phyloP scores from a whole-genome alignment of 2,888 invertebrate genomes.

The Agrotis exclamationis region DNA sequence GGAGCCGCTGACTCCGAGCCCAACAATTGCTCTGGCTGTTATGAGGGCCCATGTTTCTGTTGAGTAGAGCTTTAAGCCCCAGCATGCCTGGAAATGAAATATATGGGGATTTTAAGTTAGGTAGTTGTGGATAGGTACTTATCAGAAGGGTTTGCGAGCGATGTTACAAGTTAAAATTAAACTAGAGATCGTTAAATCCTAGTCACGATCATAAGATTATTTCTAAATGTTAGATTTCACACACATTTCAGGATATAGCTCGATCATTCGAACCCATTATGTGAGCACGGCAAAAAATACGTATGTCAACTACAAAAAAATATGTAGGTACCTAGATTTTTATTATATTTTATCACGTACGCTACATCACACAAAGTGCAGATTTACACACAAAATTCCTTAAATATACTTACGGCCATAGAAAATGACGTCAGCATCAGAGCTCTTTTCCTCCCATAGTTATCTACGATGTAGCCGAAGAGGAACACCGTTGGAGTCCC shows the following conservation, averaged over 20 bases:
- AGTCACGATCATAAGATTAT: background rate
- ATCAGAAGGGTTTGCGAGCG: background rate
- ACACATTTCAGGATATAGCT: background rate
- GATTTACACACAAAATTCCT: background rate
- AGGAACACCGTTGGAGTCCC: conserved; percentile 90
- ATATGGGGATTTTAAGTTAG: background rate
- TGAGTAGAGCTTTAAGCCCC: conserved; percentile 85
- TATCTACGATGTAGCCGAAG: conserved; percentile 89
- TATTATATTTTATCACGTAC: background rate
- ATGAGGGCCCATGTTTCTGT: conserved; percentile 86
- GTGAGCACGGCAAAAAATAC: background rate
- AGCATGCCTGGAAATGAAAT: conserved; percentile 77
- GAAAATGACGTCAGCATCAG: conserved; percentile 84
- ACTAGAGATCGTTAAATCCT: too few species aligned
- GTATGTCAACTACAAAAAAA: background rate
- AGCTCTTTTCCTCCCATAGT: conserved; percentile 89
- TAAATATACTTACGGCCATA: conserved; percentile 80
- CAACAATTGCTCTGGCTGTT: conserved; percentile 83
- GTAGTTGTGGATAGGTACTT: background rate
- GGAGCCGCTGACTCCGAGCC: conserved; percentile 84
- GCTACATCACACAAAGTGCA: background rate
- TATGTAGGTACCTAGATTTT: background rate
- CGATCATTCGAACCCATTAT: background rate
- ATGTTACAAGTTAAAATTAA: background rate
- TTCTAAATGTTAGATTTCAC: background rate